phyloP scores from a whole-genome alignment of 1,140 invertebrate genomes.

The Tribolium castaneum region DNA sequence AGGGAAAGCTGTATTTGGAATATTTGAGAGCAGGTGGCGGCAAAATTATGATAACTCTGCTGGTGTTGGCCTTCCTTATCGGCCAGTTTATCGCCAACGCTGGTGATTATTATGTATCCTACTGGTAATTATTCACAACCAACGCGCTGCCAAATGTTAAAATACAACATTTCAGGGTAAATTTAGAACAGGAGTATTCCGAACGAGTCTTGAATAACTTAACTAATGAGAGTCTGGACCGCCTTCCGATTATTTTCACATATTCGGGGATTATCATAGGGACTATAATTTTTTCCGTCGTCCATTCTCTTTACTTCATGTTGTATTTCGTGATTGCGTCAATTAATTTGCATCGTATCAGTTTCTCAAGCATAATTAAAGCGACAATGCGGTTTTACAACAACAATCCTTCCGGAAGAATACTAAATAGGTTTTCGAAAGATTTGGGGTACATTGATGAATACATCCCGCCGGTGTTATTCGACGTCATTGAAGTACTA shows the following conservation, averaged over 20 bases:
- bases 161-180: conserved; percentile 56
- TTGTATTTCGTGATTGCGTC: conserved; percentile 58
- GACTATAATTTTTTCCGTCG: conserved; percentile 69
- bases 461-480: conserved; percentile 57
- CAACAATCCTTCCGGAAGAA: conserved; percentile 68
- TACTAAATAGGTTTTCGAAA: conserved; percentile 68
- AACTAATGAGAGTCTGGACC: conserved; percentile 45
- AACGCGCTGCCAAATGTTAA: neutral
- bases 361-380: conserved; percentile 72
- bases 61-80: conserved; percentile 68
- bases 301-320: conserved; percentile 57
- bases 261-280: conserved; percentile 71
- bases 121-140: conserved; percentile 67
- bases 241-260: conserved; percentile 60
- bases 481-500: conserved; percentile 58
- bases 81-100: conserved; percentile 74
- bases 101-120: conserved; percentile 76
- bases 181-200: conserved; percentile 59
- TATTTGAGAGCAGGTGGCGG: conserved; percentile 74
- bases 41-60: conserved; percentile 65
- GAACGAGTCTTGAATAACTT: conserved; percentile 44
- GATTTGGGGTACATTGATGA: conserved; percentile 62
- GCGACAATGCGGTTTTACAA: conserved; percentile 73
- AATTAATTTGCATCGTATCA: conserved; percentile 71
- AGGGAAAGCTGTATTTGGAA: conserved; percentile 68